Conservation (phyloP, 2,888 invertebrate genomes). For the Eupithecia dodoneata region DNA sequence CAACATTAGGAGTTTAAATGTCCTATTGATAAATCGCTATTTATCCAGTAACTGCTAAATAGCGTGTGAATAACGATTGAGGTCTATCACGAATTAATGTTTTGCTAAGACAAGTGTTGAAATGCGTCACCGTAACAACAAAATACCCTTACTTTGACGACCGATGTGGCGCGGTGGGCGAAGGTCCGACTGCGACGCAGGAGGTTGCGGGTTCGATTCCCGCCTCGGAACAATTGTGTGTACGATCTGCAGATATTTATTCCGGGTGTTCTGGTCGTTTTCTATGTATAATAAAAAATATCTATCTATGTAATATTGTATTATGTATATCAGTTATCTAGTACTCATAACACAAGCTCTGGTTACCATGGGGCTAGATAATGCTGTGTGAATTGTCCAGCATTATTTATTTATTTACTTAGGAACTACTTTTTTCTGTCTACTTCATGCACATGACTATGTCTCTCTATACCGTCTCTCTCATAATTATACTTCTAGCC, state of each 20-base stretch:
- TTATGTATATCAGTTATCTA: too few relatives aligned
- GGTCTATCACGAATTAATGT: constrained; percentile 26
- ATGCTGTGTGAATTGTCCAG: too few relatives aligned
- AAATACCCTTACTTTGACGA: neutral
- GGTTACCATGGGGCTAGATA: too few relatives aligned
- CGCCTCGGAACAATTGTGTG: too few relatives aligned
- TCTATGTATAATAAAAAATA: too few relatives aligned
- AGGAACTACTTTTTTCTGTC: neutral
- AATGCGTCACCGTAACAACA: neutral
- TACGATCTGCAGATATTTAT: too few relatives aligned
- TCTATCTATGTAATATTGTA: too few relatives aligned
- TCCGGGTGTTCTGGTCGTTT: too few relatives aligned
- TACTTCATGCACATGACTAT: neutral
- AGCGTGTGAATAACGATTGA: constrained; percentile 75
- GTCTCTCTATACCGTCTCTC: neutral
- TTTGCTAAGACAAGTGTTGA: constrained; percentile 31
- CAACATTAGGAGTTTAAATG: constrained; percentile 80
- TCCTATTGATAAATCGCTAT: constrained; percentile 78
- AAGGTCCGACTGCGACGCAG: too few relatives aligned
- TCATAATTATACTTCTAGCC: neutral
- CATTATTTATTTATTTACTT: neutral
- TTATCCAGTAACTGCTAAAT: constrained; percentile 78
- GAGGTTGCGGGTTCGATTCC: too few relatives aligned
- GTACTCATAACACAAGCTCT: too few relatives aligned
- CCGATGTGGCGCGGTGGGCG: too few relatives aligned